Percentiles rank a stretch among this genome's conserved stretches.
phyloP scores from a whole-genome alignment of 2,113 vertebrate species.

The Ursus arctos region DNA sequence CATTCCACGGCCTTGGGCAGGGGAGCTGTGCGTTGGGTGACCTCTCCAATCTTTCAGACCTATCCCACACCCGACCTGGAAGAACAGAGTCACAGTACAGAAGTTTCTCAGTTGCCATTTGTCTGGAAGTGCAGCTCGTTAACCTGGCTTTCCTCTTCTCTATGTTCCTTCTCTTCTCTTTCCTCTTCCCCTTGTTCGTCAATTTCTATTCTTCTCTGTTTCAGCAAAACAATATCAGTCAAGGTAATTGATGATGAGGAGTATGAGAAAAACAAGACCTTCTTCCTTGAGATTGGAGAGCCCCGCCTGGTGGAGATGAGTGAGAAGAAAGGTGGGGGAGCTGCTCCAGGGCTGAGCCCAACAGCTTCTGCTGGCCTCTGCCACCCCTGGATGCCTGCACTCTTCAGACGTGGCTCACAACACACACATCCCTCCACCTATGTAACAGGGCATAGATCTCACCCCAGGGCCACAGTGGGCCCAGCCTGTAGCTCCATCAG shows the following conservation, averaged over 20 bases:
- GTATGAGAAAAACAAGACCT: slow-evolving; percentile 99
- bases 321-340: slow-evolving; percentile 98
- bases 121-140: slow-evolving; percentile 48
- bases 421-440: slow-evolving; percentile 83
- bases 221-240: slow-evolving; percentile 97
- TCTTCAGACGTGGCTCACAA: slow-evolving; percentile 80
- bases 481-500: neutral
- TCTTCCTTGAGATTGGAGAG: slow-evolving; percentile 97
- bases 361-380: slow-evolving; percentile 88
- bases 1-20: neutral
- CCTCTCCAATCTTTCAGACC: neutral
- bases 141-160: slow-evolving; percentile 72
- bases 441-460: slow-evolving; percentile 86
- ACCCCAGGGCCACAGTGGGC: neutral
- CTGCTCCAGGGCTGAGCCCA: slow-evolving; percentile 85
- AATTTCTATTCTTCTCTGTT: slow-evolving; percentile 92
- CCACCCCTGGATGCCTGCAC: slow-evolving; percentile 88
- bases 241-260: slow-evolving; percentile 99
- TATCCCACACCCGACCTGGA: neutral
- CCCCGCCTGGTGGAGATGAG: slow-evolving; percentile 98
- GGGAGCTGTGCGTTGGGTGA: neutral
- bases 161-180: slow-evolving; percentile 75
- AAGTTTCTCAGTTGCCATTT: slow-evolving; percentile 49
- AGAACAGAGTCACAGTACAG: neutral
- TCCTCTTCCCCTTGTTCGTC: slow-evolving; percentile 80